A percentile compares a stretch with the other conserved stretches of the same genome.
Evolutionary conservation across 1,140 invertebrate genomes (phyloP).

Genomic region (Cryptotermes secundus): DNA sequence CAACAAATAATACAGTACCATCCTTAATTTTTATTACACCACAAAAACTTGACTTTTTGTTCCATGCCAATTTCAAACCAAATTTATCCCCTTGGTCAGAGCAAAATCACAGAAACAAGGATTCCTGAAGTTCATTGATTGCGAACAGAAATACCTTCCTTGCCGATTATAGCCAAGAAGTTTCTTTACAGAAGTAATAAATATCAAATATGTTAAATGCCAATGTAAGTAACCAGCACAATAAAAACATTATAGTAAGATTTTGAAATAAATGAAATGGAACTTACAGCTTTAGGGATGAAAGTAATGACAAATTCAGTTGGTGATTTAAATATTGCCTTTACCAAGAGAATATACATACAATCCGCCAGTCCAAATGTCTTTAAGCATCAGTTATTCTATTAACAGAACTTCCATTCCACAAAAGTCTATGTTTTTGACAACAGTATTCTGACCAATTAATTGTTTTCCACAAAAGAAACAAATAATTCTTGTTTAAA

Average conservation of each 20-base stretch:
- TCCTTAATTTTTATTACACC: constrained; percentile 20
- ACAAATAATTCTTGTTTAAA: neutral
- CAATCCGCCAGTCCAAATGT: constrained; percentile 5
- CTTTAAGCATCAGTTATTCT: constrained; percentile 17
- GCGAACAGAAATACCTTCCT: neutral
- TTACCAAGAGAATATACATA: constrained; percentile 9
- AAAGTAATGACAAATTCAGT: too few relatives aligned
- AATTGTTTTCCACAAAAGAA: constrained; percentile 15
- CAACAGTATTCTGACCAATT: constrained; percentile 9
- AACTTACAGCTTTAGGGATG: too few relatives aligned
- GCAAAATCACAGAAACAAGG: neutral
- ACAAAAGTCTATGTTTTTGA: constrained; percentile 9
- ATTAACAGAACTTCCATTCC: constrained; percentile 1
- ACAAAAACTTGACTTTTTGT: constrained; percentile 9
- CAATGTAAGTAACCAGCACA: too few relatives aligned
- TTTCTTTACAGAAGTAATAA: too few relatives aligned
- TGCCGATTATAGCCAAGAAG: too few relatives aligned
- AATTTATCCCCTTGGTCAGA: constrained; percentile 6
- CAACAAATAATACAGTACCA: neutral
- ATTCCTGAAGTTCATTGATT: neutral
- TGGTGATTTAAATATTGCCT: neutral
- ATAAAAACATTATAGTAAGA: too few relatives aligned
- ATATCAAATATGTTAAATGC: too few relatives aligned
- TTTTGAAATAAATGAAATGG: too few relatives aligned
- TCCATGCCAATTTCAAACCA: constrained; percentile 12